phyloP scores from a whole-genome alignment of 2,797 vertebrate species.

The Antennarius maculatus region DNA sequence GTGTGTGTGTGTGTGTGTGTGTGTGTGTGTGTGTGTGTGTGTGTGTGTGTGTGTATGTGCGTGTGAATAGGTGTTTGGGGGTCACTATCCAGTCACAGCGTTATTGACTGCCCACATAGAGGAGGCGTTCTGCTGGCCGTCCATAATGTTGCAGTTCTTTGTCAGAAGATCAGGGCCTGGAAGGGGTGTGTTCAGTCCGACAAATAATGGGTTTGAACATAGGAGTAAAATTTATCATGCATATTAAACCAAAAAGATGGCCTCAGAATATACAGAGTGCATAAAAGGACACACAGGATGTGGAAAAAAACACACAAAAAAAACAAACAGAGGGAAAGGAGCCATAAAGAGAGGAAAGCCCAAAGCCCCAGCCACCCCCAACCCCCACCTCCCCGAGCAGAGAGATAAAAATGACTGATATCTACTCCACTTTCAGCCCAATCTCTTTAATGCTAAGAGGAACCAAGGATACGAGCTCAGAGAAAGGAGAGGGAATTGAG shows the following conservation, averaged over 20 bases:
- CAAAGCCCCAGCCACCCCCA: constrained; percentile 63
- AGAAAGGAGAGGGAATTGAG: constrained; percentile 66
- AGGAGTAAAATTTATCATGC: constrained; percentile 83
- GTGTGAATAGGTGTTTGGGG: constrained; percentile 46
- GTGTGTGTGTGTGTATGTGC: constrained; percentile 19
- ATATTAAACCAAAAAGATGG: constrained; percentile 82
- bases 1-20: constrained; percentile 27
- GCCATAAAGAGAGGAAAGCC: constrained; percentile 78
- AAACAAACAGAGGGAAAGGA: constrained; percentile 79
- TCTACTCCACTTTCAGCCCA: constrained; percentile 77
- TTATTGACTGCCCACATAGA: constrained; percentile 74
- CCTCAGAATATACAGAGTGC: constrained; percentile 78
- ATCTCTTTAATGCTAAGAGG: constrained; percentile 79
- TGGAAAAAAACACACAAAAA: constrained; percentile 32
- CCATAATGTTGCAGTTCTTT: constrained; percentile 61
- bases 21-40: constrained; percentile 38
- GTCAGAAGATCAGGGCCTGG: constrained; percentile 53
- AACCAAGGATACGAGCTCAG: constrained; percentile 68
- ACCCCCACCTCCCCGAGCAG: constrained; percentile 76
- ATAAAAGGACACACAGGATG: constrained; percentile 76
- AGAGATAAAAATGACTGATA: constrained; percentile 86
- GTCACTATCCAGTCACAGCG: constrained; percentile 71
- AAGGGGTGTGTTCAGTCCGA: constrained; percentile 65
- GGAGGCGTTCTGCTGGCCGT: constrained; percentile 63
- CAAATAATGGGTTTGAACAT: constrained; percentile 80